A percentile compares a stretch with the other conserved stretches of the same genome.
These are phyloP conservation scores for Psittacula echo DNA, from an alignment of 2,797 vertebrate genomes.

Conservation along the genomic window DNA sequence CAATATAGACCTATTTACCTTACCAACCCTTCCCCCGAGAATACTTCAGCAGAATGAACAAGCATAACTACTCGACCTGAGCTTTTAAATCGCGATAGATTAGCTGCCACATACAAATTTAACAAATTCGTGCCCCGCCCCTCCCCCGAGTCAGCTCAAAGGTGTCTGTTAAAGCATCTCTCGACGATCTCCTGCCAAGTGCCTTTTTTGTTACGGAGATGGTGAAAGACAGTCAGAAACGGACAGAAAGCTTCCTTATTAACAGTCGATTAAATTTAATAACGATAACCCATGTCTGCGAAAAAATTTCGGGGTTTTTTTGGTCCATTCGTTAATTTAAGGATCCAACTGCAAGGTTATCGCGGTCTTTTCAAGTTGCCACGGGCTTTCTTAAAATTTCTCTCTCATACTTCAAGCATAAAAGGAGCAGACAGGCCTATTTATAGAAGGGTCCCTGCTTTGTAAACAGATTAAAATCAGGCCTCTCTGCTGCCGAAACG, in stretches of 20 bases:
- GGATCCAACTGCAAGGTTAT: not conserved
- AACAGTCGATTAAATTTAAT: not conserved
- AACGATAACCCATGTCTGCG: not conserved
- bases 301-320: not conserved
- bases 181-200: constrained; percentile 12
- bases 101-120: constrained; percentile 38
- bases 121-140: constrained; percentile 43
- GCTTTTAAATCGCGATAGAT: constrained; percentile 33
- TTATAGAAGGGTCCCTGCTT: not conserved
- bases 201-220: not conserved
- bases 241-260: not conserved
- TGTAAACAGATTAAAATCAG: not conserved
- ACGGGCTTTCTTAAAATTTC: not conserved
- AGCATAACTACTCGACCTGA: constrained; percentile 9
- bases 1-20: constrained; percentile 62
- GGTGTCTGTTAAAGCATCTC: constrained; percentile 53
- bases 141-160: constrained; percentile 22
- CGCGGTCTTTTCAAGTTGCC: not conserved
- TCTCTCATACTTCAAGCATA: not conserved
- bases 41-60: not conserved
- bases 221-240: not conserved
- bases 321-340: not conserved
- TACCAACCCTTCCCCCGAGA: not conserved
- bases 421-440: not conserved
- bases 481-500: not conserved